Evolutionary conservation across 2,797 vertebrate genomes (phyloP).

Genomic region (Mormyrus proboscirostris): DNA sequence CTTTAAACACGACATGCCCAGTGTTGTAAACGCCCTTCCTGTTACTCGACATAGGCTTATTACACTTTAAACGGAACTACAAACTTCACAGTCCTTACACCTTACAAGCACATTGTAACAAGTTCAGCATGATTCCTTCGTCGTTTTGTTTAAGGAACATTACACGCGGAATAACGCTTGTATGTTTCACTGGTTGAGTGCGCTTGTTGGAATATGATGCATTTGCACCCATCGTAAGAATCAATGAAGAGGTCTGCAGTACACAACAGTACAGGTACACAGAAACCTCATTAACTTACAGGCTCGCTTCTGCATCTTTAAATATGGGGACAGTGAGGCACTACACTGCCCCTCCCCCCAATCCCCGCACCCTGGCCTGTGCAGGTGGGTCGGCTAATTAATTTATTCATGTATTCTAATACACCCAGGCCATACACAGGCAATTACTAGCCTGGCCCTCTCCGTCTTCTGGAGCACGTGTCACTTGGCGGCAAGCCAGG

Average conservation of each 20-base stretch:
- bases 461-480: neutral
- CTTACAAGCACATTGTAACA: neutral
- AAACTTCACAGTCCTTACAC: neutral
- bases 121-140: neutral
- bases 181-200: neutral
- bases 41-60: neutral
- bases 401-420: constrained; percentile 14
- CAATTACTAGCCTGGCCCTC: constrained; percentile 6
- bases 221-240: neutral
- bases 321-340: neutral
- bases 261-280: neutral
- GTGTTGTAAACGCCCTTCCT: neutral
- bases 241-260: neutral
- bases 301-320: neutral
- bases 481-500: neutral
- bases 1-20: neutral
- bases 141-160: neutral
- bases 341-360: neutral
- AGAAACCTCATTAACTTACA: neutral
- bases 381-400: constrained; percentile 6
- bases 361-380: neutral
- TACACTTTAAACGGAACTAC: neutral
- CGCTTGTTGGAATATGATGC: neutral
- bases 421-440: neutral
- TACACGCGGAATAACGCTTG: neutral